These are phyloP conservation scores for Psittacula derbiana DNA, from an alignment of 2,797 vertebrate species.

Conservation along the genomic window DNA sequence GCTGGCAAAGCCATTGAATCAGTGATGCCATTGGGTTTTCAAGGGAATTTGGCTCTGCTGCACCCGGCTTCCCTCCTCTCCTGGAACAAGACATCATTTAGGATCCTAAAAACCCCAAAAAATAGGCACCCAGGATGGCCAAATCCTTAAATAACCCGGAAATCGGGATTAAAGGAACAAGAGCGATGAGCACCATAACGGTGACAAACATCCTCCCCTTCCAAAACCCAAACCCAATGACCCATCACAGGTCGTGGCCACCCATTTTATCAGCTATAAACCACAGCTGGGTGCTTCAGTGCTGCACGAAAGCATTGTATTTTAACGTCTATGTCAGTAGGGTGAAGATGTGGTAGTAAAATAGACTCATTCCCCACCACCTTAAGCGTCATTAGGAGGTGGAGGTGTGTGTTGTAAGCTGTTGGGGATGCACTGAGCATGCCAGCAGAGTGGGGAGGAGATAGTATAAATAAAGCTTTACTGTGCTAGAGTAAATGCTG, in stretches of 20 bases:
- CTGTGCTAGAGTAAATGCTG: neutral
- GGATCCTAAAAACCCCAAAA: neutral
- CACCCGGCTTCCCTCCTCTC: neutral
- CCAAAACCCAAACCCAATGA: neutral
- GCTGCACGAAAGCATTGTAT: neutral
- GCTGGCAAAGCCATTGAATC: accelerated
- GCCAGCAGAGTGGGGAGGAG: neutral
- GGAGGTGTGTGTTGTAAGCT: neutral
- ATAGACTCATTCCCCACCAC: neutral
- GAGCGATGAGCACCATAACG: accelerated
- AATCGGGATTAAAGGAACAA: neutral
- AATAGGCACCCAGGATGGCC: too few relatives aligned
- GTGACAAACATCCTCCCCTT: neutral
- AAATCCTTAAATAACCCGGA: neutral
- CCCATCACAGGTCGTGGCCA: neutral
- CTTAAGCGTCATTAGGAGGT: neutral
- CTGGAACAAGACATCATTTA: accelerated
- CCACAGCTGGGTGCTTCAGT: neutral
- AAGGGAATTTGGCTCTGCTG: neutral
- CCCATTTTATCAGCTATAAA: neutral
- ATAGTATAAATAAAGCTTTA: slow-evolving; percentile 63
- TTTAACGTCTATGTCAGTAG: slow-evolving; percentile 51
- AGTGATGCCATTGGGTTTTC: accelerated
- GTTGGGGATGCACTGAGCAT: neutral
- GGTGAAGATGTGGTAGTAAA: slow-evolving; percentile 36